Evolutionary conservation across 2,888 invertebrate genomes (phyloP), one percentile per base, ranked within the genome.

Genomic region (Silvanus unidentatus): DNA sequence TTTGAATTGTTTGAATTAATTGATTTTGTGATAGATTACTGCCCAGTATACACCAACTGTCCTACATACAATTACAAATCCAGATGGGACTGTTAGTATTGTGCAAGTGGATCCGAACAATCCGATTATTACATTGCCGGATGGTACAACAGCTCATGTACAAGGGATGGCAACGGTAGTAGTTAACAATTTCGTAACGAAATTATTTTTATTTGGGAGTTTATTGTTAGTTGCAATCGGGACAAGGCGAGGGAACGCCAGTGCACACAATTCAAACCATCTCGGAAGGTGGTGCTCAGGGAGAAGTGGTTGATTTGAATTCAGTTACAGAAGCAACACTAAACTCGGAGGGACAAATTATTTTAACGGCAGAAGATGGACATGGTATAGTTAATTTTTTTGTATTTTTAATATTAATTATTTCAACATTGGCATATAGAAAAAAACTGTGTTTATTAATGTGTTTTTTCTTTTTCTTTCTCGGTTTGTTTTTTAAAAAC

Each of bases 131-230:
- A 95, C 94, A 37, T 78, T 96, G 67, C 92, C 95, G 1, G 95
- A 96, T 73, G 95, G 95, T 49, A 94, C 94, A 56, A 94, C 94
- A 42, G 95, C 94, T 43, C 94, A 94, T 74, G 93, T 96, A 48
- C 85, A 87, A 72, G 86, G 86, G 47, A 82, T 86, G 62, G 82
- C 84, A 42, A 81, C 81, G 55, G 63, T 65, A 60, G 54, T 57
- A 13, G 8, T 37, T 37, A 9, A n/a, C n/a, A 3, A 32, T 37
- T 16, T 37, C n/a, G 4, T 11, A n/a, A n/a, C n/a, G n/a, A 35
- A 35, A 35, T 35, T 11, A 9, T 35, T 9, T 12, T 12, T 28
- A 28, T 28, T 8, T 28, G 6, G 6, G 8, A 28, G 10, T 28
- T 10, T 28, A 10, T 28, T 6, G 58, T 13, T 54, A 83, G 81